Conservation (phyloP, 1,140 invertebrate genomes). For the Elysia chlorotica region DNA sequence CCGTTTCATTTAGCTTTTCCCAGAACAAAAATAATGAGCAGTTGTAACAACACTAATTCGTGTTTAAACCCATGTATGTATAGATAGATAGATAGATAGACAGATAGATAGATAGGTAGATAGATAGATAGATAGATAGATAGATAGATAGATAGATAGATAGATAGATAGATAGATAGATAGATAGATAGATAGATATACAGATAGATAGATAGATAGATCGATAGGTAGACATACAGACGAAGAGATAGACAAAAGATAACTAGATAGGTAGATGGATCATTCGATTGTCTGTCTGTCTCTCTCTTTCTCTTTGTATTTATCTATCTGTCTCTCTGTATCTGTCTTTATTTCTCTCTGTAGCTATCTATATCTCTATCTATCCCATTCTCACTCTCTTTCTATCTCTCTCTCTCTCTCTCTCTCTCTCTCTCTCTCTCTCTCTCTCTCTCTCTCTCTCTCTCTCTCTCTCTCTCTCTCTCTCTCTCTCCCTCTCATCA, state of each 20-base stretch:
- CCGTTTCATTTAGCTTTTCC: too few relatives aligned
- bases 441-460: background rate
- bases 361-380: background rate
- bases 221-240: background rate
- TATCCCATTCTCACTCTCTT: background rate
- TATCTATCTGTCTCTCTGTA: background rate
- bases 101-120: too few relatives aligned
- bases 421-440: background rate
- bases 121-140: background rate
- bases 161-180: background rate
- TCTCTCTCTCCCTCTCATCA: too few relatives aligned
- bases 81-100: too few relatives aligned
- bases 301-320: background rate
- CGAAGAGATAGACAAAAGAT: background rate
- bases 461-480: background rate
- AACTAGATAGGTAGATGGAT: background rate
- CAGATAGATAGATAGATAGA: too few relatives aligned
- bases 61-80: too few relatives aligned
- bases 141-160: background rate
- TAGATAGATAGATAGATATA: background rate
- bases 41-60: too few relatives aligned
- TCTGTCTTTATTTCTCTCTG: background rate
- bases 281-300: background rate
- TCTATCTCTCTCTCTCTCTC: slow-evolving; percentile 5
- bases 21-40: too few relatives aligned